These are phyloP conservation scores for Callithrix jacchus DNA, from an alignment of 2,113 vertebrate species.

Conservation along the genomic window DNA sequence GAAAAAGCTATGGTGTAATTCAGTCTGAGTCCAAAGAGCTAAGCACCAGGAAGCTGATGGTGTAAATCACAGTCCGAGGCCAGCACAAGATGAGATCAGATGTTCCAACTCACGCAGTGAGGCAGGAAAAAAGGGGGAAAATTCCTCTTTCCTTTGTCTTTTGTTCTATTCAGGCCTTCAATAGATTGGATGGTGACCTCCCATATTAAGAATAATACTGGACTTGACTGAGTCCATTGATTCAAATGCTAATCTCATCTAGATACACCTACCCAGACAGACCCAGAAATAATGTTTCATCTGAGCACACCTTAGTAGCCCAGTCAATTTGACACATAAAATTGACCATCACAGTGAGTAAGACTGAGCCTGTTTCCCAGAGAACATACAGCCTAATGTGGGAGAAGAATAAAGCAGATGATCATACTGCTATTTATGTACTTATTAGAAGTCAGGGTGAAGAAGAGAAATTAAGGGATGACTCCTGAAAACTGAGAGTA, in stretches of 20 bases:
- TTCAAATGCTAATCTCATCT: neutral
- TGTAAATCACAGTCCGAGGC: neutral
- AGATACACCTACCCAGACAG: neutral
- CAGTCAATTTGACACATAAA: neutral
- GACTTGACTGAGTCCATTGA: neutral
- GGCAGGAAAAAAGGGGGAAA: neutral
- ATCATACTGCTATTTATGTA: neutral
- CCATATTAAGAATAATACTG: no score
- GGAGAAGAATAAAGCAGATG: neutral
- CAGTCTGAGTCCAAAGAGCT: neutral
- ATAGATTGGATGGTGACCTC: no score
- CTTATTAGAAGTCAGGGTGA: neutral
- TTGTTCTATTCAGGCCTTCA: neutral
- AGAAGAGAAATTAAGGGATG: neutral
- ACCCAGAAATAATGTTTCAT: neutral
- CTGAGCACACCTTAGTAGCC: no score
- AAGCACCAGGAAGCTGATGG: neutral
- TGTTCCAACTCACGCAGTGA: neutral
- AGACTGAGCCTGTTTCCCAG: neutral
- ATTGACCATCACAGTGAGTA: neutral
- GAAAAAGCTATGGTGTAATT: neutral
- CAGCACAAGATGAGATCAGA: neutral
- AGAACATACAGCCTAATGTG: neutral
- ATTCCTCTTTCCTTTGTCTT: neutral
- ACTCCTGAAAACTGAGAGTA: neutral